phyloP scores from a whole-genome alignment of 2,888 invertebrate genomes.

The Mayetiola destructor region DNA sequence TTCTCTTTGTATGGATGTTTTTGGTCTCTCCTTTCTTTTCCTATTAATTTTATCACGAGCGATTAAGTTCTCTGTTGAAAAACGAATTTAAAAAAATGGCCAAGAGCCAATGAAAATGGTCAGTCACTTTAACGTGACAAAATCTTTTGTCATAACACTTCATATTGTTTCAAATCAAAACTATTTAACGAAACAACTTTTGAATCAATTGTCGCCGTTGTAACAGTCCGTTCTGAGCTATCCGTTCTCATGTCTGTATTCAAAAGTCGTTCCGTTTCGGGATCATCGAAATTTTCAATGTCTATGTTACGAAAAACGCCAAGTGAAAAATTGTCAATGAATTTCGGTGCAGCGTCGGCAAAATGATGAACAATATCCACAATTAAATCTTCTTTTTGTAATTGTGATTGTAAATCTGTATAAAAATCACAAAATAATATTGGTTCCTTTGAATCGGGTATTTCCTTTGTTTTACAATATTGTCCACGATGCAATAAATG shows the following conservation, averaged over 20 bases:
- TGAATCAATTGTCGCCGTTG: not conserved
- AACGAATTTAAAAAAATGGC: too few relatives aligned
- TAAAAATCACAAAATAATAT: constrained; percentile 34
- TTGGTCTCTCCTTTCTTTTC: too few relatives aligned
- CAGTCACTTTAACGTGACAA: not conserved
- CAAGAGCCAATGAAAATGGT: not conserved
- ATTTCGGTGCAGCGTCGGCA: constrained; percentile 5
- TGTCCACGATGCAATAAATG: constrained; percentile 30
- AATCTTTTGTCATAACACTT: constrained; percentile 10
- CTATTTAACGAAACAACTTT: not conserved
- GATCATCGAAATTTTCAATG: constrained; percentile 19
- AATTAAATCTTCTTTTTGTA: constrained; percentile 31
- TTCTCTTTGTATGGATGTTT: too few relatives aligned
- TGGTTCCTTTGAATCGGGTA: constrained; percentile 28
- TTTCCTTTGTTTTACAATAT: constrained; percentile 31
- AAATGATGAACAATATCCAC: constrained; percentile 20
- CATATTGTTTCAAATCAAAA: constrained; percentile 7
- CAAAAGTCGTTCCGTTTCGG: not conserved
- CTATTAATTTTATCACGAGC: not conserved
- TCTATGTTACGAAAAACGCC: constrained; percentile 24
- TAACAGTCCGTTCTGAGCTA: not conserved
- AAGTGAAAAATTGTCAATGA: constrained; percentile 8
- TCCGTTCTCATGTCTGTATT: constrained; percentile 13
- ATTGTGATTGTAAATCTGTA: constrained; percentile 32
- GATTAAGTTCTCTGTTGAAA: too few relatives aligned